Base-by-base conservation (phyloP, 2,113 vertebrate genomes). In the Clinocottus analis region DNA sequence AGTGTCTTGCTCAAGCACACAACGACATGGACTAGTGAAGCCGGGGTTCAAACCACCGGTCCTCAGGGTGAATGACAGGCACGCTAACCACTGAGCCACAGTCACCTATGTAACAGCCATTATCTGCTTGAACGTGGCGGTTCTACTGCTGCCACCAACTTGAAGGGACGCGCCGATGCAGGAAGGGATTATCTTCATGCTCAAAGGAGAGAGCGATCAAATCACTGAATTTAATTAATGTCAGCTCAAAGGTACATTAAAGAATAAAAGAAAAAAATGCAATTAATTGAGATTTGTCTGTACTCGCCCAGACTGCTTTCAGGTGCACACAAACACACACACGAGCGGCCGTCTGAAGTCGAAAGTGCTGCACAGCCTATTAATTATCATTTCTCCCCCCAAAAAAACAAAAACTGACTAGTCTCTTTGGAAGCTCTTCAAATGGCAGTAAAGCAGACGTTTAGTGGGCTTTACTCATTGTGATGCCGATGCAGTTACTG, bases 391-490 rank as follows among this genome's bases (percentile, higher is more conserved):
- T 56, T 61, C 70, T 75, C n/a, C n/a, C n/a, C n/a, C n/a, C 53
- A 51, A 59, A 58, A 45, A 45, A 47, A 35, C 65, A 41, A 7
- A 56, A 43, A 73, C 45, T 39, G 72, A 77, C n/a, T n/a, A n/a
- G n/a, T n/a, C n/a, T n/a, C n/a, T n/a, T n/a, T n/a, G n/a, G n/a
- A n/a, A n/a, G n/a, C n/a, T n/a, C n/a, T n/a, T n/a, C n/a, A n/a
- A n/a, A n/a, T n/a, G n/a, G n/a, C 31, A 10, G 64, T 23, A 16
- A n/a, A 10, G 23, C 69, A 60, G 35, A 8, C 14, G 23, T 7
- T 55, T n/a, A 73, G 74, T 21, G 68, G 70, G 53, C 75, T 73
- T 78, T 80, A 88, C 25, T 80, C 78, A 72, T 19, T 23, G 29
- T 49, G 62, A 17, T 62, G 56, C 56, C 58, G 66, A 66, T 61